Conservation (phyloP, 2,888 invertebrate species). For the Siphlonurus alternatus region DNA sequence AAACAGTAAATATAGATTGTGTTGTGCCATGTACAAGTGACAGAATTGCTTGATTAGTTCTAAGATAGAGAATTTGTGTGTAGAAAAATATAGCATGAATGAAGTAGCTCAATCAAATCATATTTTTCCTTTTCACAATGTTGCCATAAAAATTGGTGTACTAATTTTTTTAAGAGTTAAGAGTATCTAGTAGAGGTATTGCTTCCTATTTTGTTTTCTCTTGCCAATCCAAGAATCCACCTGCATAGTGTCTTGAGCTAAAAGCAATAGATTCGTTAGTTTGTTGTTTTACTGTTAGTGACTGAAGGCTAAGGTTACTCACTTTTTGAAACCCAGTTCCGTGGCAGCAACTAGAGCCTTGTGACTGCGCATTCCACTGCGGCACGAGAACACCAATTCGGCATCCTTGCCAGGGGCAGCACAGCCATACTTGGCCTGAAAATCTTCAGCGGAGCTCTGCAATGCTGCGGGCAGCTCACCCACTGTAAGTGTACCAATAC, state of each 20-base stretch:
- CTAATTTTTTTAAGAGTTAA: too few relatives aligned
- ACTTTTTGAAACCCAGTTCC: constrained; percentile 5
- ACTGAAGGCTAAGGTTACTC: background rate
- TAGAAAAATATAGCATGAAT: too few relatives aligned
- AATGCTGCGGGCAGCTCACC: constrained; percentile 2
- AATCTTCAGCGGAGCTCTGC: background rate
- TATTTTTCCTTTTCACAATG: too few relatives aligned
- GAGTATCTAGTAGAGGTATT: too few relatives aligned
- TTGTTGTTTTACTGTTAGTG: background rate
- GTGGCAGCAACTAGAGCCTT: background rate
- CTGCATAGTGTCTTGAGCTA: constrained; percentile 10
- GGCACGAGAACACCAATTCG: constrained; percentile 6
- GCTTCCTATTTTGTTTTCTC: constrained; percentile 9
- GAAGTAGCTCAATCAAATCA: too few relatives aligned
- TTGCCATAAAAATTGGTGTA: too few relatives aligned
- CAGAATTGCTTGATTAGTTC: too few relatives aligned
- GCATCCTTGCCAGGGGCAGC: background rate
- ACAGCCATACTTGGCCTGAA: background rate
- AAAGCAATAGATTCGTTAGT: constrained; percentile 6
- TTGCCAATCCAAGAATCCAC: constrained; percentile 11
- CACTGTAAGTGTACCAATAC: background rate
- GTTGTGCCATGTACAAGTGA: too few relatives aligned
- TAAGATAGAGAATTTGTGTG: too few relatives aligned
- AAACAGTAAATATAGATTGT: too few relatives aligned
- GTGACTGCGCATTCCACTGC: background rate